A percentile compares a stretch with the other conserved stretches of the same genome.
phyloP scores from a whole-genome alignment of 2,113 vertebrate genomes.

The Pollachius pollachius region DNA sequence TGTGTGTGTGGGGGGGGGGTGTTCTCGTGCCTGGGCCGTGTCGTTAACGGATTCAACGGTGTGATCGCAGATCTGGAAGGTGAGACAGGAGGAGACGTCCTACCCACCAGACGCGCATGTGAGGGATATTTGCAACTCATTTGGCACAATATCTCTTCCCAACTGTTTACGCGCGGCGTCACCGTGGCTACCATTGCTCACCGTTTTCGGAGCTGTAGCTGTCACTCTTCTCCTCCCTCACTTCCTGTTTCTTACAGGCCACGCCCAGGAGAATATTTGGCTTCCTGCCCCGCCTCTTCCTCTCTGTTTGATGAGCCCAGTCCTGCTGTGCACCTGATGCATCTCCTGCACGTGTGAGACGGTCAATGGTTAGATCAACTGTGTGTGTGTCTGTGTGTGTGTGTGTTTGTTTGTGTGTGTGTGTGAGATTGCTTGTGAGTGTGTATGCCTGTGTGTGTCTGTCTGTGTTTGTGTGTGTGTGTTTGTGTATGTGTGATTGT shows the following conservation, averaged over 20 bases:
- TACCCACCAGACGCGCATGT: constrained; percentile 35
- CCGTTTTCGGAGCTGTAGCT: constrained; percentile 59
- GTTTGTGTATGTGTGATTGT: too few species aligned
- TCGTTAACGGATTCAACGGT: constrained; percentile 69
- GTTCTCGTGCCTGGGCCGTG: constrained; percentile 55
- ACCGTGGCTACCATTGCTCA: constrained; percentile 33
- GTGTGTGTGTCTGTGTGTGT: too few species aligned
- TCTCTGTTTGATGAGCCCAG: constrained; percentile 39
- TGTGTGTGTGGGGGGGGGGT: not conserved
- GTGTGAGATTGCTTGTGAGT: not conserved
- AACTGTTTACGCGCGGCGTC: too few species aligned
- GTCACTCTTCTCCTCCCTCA: constrained; percentile 55
- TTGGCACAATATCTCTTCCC: too few species aligned
- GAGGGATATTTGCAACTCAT: too few species aligned
- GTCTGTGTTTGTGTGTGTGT: not conserved
- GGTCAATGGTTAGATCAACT: constrained; percentile 1
- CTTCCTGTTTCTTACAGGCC: constrained; percentile 43
- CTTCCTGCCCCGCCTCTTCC: constrained; percentile 60
- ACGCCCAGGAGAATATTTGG: constrained; percentile 47
- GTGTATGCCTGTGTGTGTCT: constrained; percentile 12
- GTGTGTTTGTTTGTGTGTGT: not conserved
- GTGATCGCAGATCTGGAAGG: constrained; percentile 64
- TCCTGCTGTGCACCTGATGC: constrained; percentile 48
- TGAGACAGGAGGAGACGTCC: constrained; percentile 41
- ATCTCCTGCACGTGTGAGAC: not conserved